Evolutionary conservation across 2,888 invertebrate genomes (phyloP), one percentile per base, ranked within the genome.

Genomic region (Apodemia hepburni): DNA sequence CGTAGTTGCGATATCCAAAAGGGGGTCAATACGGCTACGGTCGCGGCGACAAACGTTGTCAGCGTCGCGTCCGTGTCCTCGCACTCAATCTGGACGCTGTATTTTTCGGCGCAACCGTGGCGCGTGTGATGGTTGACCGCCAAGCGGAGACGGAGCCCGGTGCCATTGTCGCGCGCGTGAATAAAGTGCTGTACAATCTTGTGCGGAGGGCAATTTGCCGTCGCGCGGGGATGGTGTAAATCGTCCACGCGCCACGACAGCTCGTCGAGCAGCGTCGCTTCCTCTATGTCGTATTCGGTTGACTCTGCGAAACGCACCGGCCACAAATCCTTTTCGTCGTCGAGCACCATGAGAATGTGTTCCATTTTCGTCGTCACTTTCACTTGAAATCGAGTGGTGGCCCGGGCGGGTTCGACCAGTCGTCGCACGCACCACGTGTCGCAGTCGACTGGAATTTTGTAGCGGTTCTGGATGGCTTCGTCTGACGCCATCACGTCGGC

Each of bases 111-210:
- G 38, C 58, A 58, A 38, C 58, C 58, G 58, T 59, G 59, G 18
- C 59, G 38, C 38, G 59, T 59, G 35, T 59, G 59, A 59, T 59
- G 59, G 59, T 59, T 59, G 17, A 59, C 12, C 59, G 38, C 59
- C 38, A 59, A 38, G 12, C 59, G 38, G 18, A 38, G 9, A 59
- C 59, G 59, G 38, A 59, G 59, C 12, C 59, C 59, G 38, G 59
- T 59, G 59, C 12, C 35, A 17, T 38, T 22, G 59, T 38, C 59
- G 17, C 59, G 22, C 18, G 18, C 59, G 38, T 59, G 38, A 12
- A 35, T 8, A 17, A 59, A 59, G 38, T 22, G 59, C 18, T 59
- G 59, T 38, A 38, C 59, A 38, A 59, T 59, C 42, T 59, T 59
- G 59, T 59, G 35, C 9, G 59, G 59, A 8, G 59, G 59, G 22